Evolutionary conservation across 2,797 vertebrate genomes (phyloP), one percentile per base, ranked within the genome.

Genomic region (Neomorphus geoffroyi): DNA sequence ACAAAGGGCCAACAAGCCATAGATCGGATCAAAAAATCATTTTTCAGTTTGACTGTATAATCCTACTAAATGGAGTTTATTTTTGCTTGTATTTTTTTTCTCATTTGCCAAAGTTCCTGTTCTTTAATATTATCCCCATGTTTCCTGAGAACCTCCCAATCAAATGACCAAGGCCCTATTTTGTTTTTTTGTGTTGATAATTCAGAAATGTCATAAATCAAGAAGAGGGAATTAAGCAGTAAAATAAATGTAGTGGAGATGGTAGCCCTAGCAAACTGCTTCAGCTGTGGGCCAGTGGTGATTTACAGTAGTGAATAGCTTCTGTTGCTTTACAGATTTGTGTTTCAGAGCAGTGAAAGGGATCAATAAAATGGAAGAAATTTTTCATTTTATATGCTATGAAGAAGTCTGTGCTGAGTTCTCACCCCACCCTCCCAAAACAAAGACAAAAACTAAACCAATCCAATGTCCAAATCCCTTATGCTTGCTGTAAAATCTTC

Each of bases 31-130:
- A 95, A 90, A 97, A 94, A 88, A 77, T 80, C 6, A 45, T 95
- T 82, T 96, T 96, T 97, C 92, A 91, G 70, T 83, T 89, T 94
- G 91, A 92, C 88, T 79, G 14, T 80, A 72, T 94, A 94, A 96
- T 97, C 92, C 89, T 92, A 69, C 94, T 91, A 93, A 91, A 93
- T 82, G 65, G 85, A 93, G 91, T 94, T 97, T 97, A 86, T 94
- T 96, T 86, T 96, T 96, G 83, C 73, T 92, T 93, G 61, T 82
- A 45, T 90, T 90, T 81, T 93, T 89, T 93, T 89, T 67, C 66
- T 74, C 66, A 27, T 92, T 92, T 79, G 65, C 86, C 80, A 88
- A 73, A 89, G 10, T 66, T 86, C 23, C 45, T 69, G 53, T 77
- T 65, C 43, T 90, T 92, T 88, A 71, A 91, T 96, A 92, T 77